Evolutionary conservation across 1,140 invertebrate species (phyloP).

Genomic region (Achatina immaculata): DNA sequence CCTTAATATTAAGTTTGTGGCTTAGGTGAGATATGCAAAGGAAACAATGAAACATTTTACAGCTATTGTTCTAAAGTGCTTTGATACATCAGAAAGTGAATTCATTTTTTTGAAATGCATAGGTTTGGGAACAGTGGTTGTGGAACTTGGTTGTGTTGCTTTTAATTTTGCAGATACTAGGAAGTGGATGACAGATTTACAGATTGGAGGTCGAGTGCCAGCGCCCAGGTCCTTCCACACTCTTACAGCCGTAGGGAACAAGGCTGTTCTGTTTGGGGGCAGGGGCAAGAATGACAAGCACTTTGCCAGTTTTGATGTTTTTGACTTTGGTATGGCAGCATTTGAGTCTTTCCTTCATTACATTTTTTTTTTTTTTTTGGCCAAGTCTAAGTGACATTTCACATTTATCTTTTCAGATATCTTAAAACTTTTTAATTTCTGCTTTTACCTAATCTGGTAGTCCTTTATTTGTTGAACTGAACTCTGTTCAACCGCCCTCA

Average conservation of each 20-base stretch:
- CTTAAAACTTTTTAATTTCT: neutral
- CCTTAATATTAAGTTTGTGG: too few species aligned
- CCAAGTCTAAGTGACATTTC: neutral
- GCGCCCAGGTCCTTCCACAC: constrained; percentile 66
- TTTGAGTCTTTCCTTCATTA: neutral
- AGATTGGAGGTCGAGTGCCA: constrained; percentile 54
- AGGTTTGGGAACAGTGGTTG: too few species aligned
- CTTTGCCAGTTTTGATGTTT: constrained; percentile 63
- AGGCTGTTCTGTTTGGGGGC: constrained; percentile 64
- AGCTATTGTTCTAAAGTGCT: too few species aligned
- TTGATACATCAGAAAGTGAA: too few species aligned
- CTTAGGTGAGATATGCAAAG: too few species aligned
- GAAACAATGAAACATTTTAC: too few species aligned
- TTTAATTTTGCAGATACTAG: constrained; percentile 51
- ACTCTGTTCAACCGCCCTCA: too few species aligned
- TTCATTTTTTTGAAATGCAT: too few species aligned
- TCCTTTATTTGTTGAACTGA: too few species aligned
- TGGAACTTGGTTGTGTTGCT: neutral
- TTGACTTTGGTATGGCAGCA: constrained; percentile 65
- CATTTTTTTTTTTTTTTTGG: neutral
- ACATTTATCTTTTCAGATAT: neutral
- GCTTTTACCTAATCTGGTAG: too few species aligned
- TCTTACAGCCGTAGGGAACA: constrained; percentile 55
- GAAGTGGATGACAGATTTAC: constrained; percentile 62
- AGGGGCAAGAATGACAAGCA: constrained; percentile 60